These are phyloP conservation scores for Elysia crispata DNA, from an alignment of 2,888 invertebrate genomes.

Conservation along the genomic window DNA sequence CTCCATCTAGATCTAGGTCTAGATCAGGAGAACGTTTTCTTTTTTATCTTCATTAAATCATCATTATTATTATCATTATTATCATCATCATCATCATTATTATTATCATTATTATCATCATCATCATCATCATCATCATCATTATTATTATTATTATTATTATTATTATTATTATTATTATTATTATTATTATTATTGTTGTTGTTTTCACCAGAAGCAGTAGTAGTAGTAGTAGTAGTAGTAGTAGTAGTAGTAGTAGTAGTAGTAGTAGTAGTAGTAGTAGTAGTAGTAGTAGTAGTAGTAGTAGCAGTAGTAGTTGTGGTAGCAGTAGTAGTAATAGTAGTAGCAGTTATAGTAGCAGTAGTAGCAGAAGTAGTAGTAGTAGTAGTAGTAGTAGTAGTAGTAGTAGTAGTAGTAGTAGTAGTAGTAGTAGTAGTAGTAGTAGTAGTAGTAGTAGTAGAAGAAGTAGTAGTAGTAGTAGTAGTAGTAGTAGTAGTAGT, in stretches of 20 bases:
- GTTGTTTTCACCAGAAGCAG: too few relatives aligned
- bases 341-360: constrained; percentile 46
- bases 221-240: constrained; percentile 48
- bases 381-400: constrained; percentile 20
- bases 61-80: too few relatives aligned
- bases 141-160: too few relatives aligned
- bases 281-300: neutral
- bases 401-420: constrained; percentile 22
- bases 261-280: constrained; percentile 42
- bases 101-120: too few relatives aligned
- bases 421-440: constrained; percentile 45
- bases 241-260: constrained; percentile 51
- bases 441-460: constrained; percentile 19
- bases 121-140: too few relatives aligned
- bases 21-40: too few relatives aligned
- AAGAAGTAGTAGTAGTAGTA: constrained; percentile 20
- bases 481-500: constrained; percentile 31
- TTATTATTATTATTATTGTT: too few relatives aligned
- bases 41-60: too few relatives aligned
- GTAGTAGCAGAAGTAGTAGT: constrained; percentile 31
- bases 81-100: too few relatives aligned
- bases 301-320: neutral
- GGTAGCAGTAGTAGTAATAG: constrained; percentile 40
- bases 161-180: too few relatives aligned
- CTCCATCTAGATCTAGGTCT: too few relatives aligned